Evolutionary conservation across 1,140 invertebrate species (phyloP), one percentile per base, ranked within the genome.

Genomic region (Drosophila varians): DNA sequence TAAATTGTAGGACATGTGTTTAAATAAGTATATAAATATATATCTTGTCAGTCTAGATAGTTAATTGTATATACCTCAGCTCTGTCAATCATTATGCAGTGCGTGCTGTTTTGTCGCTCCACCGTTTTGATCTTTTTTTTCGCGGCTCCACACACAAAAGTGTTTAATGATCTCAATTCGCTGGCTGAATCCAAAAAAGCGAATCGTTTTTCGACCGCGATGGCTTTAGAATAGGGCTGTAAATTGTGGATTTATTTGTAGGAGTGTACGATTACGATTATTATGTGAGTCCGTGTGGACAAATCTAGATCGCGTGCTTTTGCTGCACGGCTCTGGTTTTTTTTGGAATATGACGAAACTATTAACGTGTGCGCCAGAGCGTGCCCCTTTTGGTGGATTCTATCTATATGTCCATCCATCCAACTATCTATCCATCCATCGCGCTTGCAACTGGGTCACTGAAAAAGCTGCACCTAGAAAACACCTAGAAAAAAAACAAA

Each of bases 381-480:
- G 56, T 79, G 76, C 56, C 58, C 26, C 16, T 69, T 23, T 70
- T 34, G 66, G 43, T 70, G 43, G 28, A 69, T 69, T 69, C 64
- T 57, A 58, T 49, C 46, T 40, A 66, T 66, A 36, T 36, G 38
- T 21, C 61, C 38, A 66, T 65, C 58, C 56, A 18, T 14, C 45
- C 19, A 47, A 16, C 46, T 18, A 28, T 18, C 46, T 6, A 48
- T 48, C 46, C 23, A 45, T n/a, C 56, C 34, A 52, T 58, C 69
- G 53, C 60, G 51, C 68, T 56, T 65, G 61, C 38, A 86, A 86
- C 80, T 86, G 82, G 80, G 80, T 86, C 80, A 86, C 82, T 80
- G 80, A 76, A 66, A 73, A 61, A 73, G 73, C 80, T 86, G 80
- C 80, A 71, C 80, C 80, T 80, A 86, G 62, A 68, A 86, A 75